Percentiles rank a stretch among this genome's conserved stretches.
These are phyloP conservation scores for Agapornis canus DNA, from an alignment of 2,797 vertebrate genomes.

Conservation along the genomic window DNA sequence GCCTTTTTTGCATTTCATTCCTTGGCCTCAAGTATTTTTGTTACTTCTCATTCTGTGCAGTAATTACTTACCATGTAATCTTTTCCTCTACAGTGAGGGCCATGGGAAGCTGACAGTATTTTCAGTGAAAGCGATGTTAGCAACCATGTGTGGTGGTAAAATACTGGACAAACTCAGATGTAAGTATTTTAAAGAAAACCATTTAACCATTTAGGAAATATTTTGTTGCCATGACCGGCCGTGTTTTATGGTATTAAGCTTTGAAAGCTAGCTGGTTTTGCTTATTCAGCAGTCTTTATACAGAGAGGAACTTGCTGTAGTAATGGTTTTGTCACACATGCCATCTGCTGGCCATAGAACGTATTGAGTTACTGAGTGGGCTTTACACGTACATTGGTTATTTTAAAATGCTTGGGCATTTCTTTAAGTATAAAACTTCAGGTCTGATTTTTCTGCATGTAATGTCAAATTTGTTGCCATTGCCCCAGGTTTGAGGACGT, in stretches of 20 bases:
- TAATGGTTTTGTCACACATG: neutral
- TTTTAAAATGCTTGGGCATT: neutral
- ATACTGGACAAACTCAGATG: slow-evolving; percentile 97
- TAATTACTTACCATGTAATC: neutral
- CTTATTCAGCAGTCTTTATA: fast-evolving
- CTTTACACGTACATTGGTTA: fast-evolving
- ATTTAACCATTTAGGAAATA: neutral
- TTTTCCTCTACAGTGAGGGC: slow-evolving; percentile 87
- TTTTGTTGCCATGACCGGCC: neutral
- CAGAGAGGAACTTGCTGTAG: neutral
- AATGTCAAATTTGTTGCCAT: neutral
- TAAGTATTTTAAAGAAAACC: slow-evolving; percentile 77
- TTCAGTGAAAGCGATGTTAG: slow-evolving; percentile 95
- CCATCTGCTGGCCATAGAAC: neutral
- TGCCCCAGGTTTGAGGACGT: neutral
- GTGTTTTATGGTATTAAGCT: neutral
- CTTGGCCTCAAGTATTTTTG: neutral
- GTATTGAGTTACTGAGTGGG: fast-evolving
- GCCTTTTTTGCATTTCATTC: neutral
- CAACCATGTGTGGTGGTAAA: slow-evolving; percentile 97
- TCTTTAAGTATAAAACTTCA: neutral
- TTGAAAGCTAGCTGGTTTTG: neutral
- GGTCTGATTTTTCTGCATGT: neutral
- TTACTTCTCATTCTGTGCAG: neutral
- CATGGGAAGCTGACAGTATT: slow-evolving; percentile 96